Evolutionary conservation across 2,797 vertebrate genomes (phyloP).

Genomic region (Vespertilio murinus): DNA sequence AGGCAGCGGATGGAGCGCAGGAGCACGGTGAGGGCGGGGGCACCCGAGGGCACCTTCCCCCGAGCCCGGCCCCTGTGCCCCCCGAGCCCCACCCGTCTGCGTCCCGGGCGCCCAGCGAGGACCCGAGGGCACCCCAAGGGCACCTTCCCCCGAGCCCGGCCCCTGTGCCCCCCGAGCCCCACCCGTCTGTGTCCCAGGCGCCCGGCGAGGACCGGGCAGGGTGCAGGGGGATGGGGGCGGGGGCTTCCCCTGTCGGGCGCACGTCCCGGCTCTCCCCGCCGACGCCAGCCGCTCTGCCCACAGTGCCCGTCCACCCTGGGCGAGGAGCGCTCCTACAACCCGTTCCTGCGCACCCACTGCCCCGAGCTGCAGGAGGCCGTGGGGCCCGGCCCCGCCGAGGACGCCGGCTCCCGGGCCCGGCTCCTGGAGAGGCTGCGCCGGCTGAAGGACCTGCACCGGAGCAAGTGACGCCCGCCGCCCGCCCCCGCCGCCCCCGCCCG

Average conservation of each 20-base stretch:
- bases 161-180: not conserved
- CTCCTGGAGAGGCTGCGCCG: conserved; percentile 92
- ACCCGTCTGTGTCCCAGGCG: too few relatives aligned
- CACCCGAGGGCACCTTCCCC: not conserved
- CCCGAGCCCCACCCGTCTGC: too few relatives aligned
- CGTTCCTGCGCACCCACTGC: conserved; percentile 92
- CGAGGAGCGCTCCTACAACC: conserved; percentile 95
- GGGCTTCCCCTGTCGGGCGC: not conserved
- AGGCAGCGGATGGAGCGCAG: conserved; percentile 89
- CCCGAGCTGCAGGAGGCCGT: conserved; percentile 90
- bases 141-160: not conserved
- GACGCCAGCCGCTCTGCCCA: not conserved
- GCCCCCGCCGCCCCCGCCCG: not conserved
- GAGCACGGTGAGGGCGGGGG: conserved; percentile 81
- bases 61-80: not conserved
- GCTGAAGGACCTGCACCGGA: conserved; percentile 92
- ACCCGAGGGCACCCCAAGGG: rapidly evolving
- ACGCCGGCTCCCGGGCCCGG: conserved; percentile 90
- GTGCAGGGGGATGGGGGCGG: too few relatives aligned
- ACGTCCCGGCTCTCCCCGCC: not conserved
- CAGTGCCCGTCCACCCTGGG: conserved; percentile 95
- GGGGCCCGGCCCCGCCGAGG: conserved; percentile 87
- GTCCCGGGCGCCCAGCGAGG: not conserved
- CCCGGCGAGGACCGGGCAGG: too few relatives aligned
- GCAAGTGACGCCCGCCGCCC: conserved; percentile 82